These are phyloP conservation scores for Nesospiza acunhae DNA, from an alignment of 2,113 vertebrate genomes.

Conservation along the genomic window DNA sequence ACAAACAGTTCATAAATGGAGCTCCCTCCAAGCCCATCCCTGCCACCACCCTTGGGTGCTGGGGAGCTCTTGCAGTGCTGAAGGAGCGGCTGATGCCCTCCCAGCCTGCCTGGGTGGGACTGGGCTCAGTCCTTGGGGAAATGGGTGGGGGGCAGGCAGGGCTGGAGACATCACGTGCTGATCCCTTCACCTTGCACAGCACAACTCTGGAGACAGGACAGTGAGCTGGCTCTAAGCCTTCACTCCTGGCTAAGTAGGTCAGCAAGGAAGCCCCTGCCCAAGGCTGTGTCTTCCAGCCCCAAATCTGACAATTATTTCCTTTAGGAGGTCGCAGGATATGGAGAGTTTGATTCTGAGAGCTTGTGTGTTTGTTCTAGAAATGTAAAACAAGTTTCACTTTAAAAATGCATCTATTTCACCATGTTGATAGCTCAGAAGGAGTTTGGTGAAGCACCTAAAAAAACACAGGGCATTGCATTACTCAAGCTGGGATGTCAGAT, in stretches of 20 bases:
- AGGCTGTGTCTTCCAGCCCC: background rate
- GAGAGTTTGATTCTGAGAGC: background rate
- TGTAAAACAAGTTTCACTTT: background rate
- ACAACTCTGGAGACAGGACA: background rate
- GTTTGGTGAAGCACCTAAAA: background rate
- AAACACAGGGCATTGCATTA: background rate
- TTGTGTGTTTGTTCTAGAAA: background rate
- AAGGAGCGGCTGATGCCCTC: background rate
- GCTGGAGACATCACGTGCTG: fast-evolving
- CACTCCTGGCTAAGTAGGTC: background rate
- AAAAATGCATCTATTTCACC: background rate
- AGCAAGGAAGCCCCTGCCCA: background rate
- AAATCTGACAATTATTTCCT: background rate
- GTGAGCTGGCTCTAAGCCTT: background rate
- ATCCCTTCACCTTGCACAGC: background rate
- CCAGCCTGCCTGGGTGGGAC: background rate
- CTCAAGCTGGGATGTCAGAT: background rate
- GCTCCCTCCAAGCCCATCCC: background rate
- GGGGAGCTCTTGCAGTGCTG: fast-evolving
- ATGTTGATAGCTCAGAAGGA: background rate
- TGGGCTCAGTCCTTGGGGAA: background rate
- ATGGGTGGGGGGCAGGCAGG: background rate
- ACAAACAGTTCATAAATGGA: background rate
- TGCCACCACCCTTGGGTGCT: fast-evolving
- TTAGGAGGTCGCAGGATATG: background rate